Evolutionary conservation across 2,797 vertebrate genomes (phyloP).

Genomic region (Falco novaeseelandiae): DNA sequence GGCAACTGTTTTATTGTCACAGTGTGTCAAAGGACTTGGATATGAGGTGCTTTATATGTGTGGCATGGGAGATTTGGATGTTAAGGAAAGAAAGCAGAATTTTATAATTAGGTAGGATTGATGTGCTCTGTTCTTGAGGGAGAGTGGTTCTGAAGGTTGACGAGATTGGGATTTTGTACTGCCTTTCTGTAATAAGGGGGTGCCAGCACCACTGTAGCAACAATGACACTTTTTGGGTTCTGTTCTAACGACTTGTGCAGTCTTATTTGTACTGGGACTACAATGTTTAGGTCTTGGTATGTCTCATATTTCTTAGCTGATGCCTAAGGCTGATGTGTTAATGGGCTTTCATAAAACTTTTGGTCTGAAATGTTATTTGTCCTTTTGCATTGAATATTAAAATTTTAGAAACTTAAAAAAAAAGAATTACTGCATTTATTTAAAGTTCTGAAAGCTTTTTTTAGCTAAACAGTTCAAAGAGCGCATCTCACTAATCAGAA

Average conservation of each 20-base stretch:
- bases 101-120: background rate
- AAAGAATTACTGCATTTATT: constrained; percentile 67
- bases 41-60: background rate
- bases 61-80: background rate
- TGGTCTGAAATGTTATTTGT: constrained; percentile 18
- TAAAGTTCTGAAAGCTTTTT: constrained; percentile 75
- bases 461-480: constrained; percentile 79
- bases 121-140: background rate
- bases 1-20: background rate
- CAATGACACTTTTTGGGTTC: background rate
- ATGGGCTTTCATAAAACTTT: constrained; percentile 17
- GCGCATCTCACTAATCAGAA: constrained; percentile 77
- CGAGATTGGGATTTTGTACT: background rate
- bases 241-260: background rate
- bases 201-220: background rate
- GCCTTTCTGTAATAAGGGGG: background rate
- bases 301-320: background rate
- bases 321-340: background rate
- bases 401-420: constrained; percentile 29
- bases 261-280: background rate
- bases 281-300: background rate
- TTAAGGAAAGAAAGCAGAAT: background rate
- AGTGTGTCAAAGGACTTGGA: background rate
- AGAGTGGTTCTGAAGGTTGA: background rate
- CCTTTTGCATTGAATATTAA: constrained; percentile 52